These are phyloP conservation scores for Emys orbicularis DNA, from an alignment of 2,797 vertebrate genomes.

Conservation along the genomic window DNA sequence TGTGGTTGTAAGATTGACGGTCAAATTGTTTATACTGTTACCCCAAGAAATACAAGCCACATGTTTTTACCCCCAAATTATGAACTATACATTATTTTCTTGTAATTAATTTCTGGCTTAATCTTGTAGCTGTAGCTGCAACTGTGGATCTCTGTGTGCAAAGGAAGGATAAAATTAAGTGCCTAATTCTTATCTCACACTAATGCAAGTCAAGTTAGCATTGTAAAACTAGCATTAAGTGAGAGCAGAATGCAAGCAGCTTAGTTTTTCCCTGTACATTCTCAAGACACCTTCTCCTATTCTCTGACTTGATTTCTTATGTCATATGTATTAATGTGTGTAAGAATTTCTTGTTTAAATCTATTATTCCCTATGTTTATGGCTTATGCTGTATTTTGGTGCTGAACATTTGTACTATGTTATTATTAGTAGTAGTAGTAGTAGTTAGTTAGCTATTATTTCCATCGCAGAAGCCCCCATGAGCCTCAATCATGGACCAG, in stretches of 20 bases:
- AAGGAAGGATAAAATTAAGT: not conserved
- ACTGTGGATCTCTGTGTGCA: too few species aligned
- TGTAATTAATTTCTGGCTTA: not conserved
- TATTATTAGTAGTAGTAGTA: not conserved
- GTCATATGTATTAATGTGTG: not conserved
- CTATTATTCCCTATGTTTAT: not conserved
- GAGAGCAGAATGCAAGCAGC: not conserved
- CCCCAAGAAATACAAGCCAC: not conserved
- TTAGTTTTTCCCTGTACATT: not conserved
- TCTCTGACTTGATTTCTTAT: not conserved
- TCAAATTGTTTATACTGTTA: not conserved
- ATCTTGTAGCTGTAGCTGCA: not conserved
- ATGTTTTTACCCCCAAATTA: not conserved
- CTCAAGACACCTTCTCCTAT: not conserved
- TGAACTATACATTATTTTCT: not conserved
- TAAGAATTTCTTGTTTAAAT: not conserved
- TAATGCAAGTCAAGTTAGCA: not conserved
- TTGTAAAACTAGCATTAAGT: not conserved
- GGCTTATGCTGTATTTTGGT: not conserved
- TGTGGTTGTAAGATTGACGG: not conserved
- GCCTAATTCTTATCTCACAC: not conserved
- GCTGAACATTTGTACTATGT: not conserved
- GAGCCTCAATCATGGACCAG: not conserved
- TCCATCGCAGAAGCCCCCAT: accelerated
- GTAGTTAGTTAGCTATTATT: not conserved